A percentile compares a stretch with the other conserved stretches of the same genome.
Evolutionary conservation across 2,113 vertebrate species (phyloP).

Genomic region (Excalfactoria chinensis): DNA sequence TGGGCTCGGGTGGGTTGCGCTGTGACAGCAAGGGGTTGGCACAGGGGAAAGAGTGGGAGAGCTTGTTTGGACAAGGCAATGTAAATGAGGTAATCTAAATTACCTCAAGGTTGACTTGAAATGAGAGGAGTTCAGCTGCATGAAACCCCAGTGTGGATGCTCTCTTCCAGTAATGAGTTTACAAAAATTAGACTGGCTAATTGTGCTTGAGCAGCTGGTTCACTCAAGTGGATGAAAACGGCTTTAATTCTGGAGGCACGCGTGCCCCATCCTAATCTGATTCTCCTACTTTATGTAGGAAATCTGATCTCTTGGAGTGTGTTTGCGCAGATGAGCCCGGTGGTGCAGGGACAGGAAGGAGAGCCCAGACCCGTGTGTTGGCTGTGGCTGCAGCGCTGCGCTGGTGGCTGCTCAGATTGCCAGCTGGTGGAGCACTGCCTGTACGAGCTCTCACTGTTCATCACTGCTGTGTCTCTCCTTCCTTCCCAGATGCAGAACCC

Average conservation of each 20-base stretch:
- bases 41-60: not conserved
- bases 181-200: not conserved
- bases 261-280: not conserved
- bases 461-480: not conserved
- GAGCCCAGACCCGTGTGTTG: not conserved
- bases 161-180: not conserved
- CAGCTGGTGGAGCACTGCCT: not conserved
- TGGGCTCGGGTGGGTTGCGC: constrained; percentile 23
- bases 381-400: not conserved
- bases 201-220: not conserved
- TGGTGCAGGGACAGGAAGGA: not conserved
- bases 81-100: not conserved
- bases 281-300: not conserved
- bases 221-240: not conserved
- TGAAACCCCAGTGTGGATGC: not conserved
- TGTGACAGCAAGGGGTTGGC: not conserved
- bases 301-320: not conserved
- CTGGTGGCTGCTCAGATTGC: not conserved
- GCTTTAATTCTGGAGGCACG: not conserved
- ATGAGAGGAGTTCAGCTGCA: not conserved
- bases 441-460: not conserved
- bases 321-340: not conserved
- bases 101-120: not conserved
- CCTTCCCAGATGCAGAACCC: constrained; percentile 95
- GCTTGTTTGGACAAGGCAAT: not conserved